Evolutionary conservation across 1,140 invertebrate species (phyloP), one percentile per base, ranked within the genome.

Genomic region (Pseudomyrmex concolor): DNA sequence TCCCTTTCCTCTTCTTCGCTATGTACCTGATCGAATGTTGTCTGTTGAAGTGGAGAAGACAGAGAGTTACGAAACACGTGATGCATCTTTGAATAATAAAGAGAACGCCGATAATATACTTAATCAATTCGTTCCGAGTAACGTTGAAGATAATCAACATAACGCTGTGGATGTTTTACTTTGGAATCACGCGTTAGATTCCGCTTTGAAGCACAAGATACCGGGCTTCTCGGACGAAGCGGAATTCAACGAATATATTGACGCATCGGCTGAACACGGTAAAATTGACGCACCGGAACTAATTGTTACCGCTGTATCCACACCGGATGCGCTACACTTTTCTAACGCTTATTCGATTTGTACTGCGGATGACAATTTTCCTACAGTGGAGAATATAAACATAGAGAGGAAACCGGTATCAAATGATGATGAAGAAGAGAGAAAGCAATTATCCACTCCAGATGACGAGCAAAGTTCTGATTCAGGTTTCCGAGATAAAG

Each of bases 401-500:
- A 76, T 87, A 55, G 54, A 91, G n/a, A 70, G 48, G 70, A 89
- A 67, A 76, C 55, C 76, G 17, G 73, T 89, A 50, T 83, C 84
- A 50, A 88, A 87, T 0, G 93, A 94, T 12, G 94, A 94, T 5
- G 94, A 95, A 74, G 94, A 95, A 22, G 94, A 94, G 12, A 89
- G 92, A 15, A 95, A 95, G 71, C 89, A 91, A n/a, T 85, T 94
- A 7, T 93, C 93, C 8, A 95, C 95, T 0, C 95, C 95, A 0
- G 95, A 95, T 71, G 95, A 95, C 45, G 95, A 95, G 71, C 90
- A 94, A 55, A 95, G 95, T 77, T 95, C 94, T 7, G 95, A 95
- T 76, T 95, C 95, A 9, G 95, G 95, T 74, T 95, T 95, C 62
- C 90, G 95, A 13, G 95, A 95, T 60, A 95, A 95, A 84, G 95